Evolutionary conservation across 2,888 invertebrate species (phyloP).

Genomic region (Mayetiola destructor): DNA sequence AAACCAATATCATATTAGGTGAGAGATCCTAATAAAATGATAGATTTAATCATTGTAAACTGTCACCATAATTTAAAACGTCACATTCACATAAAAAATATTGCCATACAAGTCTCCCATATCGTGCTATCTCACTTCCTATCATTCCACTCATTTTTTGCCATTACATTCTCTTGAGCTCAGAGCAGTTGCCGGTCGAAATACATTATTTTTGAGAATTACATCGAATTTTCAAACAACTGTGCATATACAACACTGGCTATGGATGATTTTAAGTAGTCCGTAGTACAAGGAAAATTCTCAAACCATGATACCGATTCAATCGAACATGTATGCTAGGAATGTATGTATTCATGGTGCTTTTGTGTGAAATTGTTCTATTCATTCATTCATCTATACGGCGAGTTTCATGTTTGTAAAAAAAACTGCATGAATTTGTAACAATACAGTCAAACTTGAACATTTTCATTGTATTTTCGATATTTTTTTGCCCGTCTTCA

Average conservation of each 20-base stretch:
- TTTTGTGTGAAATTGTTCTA: neutral
- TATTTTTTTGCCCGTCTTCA: neutral
- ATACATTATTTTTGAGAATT: too few species aligned
- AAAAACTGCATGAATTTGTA: constrained; percentile 7
- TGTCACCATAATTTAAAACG: constrained; percentile 12
- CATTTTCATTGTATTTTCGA: neutral
- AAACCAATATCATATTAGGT: neutral
- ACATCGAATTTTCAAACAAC: too few species aligned
- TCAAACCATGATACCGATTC: too few species aligned
- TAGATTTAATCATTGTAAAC: constrained; percentile 11
- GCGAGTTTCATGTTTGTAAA: neutral
- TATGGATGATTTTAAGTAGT: neutral
- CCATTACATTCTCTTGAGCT: neutral
- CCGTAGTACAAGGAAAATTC: too few species aligned
- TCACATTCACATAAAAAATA: constrained; percentile 8
- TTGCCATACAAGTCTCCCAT: neutral
- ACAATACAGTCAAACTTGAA: neutral
- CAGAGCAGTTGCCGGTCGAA: neutral
- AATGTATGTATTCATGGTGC: neutral
- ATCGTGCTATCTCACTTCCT: too few species aligned
- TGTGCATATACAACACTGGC: neutral
- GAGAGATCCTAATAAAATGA: constrained; percentile 10
- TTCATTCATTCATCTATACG: neutral
- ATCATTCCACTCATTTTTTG: too few species aligned
- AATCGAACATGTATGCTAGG: too few species aligned